Base-by-base conservation (phyloP, 2,888 invertebrate genomes). In the Chymomyza fuscimana region DNA sequence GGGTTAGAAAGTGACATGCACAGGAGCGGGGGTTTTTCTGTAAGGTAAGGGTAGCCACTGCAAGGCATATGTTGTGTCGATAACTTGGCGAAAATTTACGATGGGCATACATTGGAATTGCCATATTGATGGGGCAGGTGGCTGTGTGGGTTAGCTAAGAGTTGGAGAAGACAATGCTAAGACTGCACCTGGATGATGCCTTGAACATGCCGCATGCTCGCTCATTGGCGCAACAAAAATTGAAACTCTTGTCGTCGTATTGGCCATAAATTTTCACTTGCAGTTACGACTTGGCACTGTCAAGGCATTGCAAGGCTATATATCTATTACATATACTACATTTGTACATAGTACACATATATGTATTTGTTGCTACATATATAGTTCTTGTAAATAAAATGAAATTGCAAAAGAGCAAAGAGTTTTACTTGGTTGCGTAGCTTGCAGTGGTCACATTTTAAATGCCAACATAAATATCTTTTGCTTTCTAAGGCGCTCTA, bases 1-100 rank as follows among this genome's bases (percentile, higher is more conserved):
- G 32, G 22, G 36, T 62, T 12, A 46, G 46, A 62, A 32, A n/a
- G 25, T 46, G 46, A 62, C 40, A 19, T 46, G n/a, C 15, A 22
- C 19, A 10, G 29, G 15, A 7, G 25, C 19, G 12, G 9, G 51
- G 16, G 25, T 25, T 25, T 25, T 25, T 25, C 2, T 25, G 25
- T 25, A 25, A 7, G 52, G 1, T 19, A 2, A 0, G 58, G 25
- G 58, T 1, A 29, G 22, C 9, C 22, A 50, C 63, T 63, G 63
- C 40, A 10, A 46, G 50, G 51, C 59, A 46, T 22, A 25, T 70
- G 61, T 68, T 72, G 72, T 73, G 75, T 72, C 73, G 81, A 79
- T 81, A 74, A 72, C 63, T 74, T 84, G 84, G 82, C 79, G 76
- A 77, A 80, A 88, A 89, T 89, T 88, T 88, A 88, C 89, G 88